Evolutionary conservation across 2,888 invertebrate species (phyloP).

Genomic region (Ariolimax columbianus): DNA sequence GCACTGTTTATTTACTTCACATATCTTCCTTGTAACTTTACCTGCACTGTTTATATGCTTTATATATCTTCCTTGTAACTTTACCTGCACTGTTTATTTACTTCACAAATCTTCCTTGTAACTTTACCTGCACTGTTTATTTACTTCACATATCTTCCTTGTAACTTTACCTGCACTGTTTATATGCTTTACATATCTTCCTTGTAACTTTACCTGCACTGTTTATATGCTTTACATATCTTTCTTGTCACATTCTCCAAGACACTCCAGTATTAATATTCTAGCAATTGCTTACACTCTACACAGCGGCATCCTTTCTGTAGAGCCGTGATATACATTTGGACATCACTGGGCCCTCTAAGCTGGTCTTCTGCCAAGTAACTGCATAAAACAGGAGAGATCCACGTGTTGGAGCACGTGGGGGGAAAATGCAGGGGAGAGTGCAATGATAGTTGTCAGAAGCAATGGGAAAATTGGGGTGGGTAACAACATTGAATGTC

Average conservation of each 20-base stretch:
- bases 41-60: no score
- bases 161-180: background rate
- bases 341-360: conserved; percentile 82
- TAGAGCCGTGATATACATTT: conserved; percentile 83
- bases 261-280: background rate
- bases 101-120: no score
- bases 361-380: conserved; percentile 83
- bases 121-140: no score
- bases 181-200: background rate
- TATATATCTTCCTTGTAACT: no score
- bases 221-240: background rate
- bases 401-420: background rate
- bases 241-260: background rate
- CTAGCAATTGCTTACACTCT: conserved; percentile 80
- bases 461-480: background rate
- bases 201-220: background rate
- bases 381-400: conserved; percentile 72
- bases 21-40: no score
- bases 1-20: no score
- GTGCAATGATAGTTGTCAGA: background rate
- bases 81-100: no score
- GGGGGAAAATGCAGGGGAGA: background rate
- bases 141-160: background rate
- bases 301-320: conserved; percentile 82
- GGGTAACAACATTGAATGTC: background rate